Conservation (phyloP, 2,797 vertebrate genomes). For the Hapalemur alaotrensis region DNA sequence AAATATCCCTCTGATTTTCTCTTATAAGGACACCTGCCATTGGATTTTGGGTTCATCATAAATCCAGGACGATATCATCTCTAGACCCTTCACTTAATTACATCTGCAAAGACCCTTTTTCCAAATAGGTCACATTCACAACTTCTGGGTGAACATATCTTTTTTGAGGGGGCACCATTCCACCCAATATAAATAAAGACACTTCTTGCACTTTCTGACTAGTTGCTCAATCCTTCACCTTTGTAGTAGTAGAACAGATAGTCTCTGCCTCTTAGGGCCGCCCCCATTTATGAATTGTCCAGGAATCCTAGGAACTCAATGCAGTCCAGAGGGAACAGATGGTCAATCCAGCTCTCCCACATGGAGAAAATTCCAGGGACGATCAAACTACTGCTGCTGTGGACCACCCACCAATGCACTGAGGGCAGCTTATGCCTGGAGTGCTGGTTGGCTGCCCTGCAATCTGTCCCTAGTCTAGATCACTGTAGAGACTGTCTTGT, state of each 20-base stretch:
- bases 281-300: not conserved
- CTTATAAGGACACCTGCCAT: not conserved
- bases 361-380: not conserved
- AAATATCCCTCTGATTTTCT: not conserved
- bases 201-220: not conserved
- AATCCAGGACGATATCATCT: not conserved
- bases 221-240: not conserved
- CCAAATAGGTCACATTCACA: not conserved
- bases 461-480: no score
- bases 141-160: not conserved
- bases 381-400: rapidly evolving
- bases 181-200: not conserved
- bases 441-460: rapidly evolving
- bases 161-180: not conserved
- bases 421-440: rapidly evolving
- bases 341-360: not conserved
- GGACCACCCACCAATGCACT: rapidly evolving
- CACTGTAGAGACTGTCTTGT: not conserved
- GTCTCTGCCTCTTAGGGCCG: not conserved
- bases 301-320: not conserved
- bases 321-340: not conserved
- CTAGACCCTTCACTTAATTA: not conserved
- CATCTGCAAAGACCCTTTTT: not conserved
- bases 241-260: not conserved
- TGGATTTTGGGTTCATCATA: not conserved